These are phyloP conservation scores for Brenthis daphne DNA, from an alignment of 2,888 invertebrate species.

Conservation along the genomic window DNA sequence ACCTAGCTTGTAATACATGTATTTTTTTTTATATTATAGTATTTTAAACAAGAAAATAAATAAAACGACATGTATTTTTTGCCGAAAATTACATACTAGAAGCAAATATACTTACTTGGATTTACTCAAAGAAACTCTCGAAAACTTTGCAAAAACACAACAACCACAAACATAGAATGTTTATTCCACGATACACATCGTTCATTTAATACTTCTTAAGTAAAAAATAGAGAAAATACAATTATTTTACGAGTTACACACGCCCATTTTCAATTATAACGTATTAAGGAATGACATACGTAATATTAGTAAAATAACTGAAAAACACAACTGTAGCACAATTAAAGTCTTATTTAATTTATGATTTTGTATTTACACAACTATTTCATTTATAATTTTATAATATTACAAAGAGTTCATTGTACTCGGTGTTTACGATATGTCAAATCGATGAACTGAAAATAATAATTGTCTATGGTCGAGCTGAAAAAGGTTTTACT, in stretches of 20 bases:
- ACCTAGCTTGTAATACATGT: not conserved
- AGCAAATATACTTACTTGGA: constrained; percentile 13
- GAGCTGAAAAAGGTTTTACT: not conserved
- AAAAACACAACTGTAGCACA: constrained; percentile 39
- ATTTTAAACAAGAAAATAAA: not conserved
- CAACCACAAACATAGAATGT: not conserved
- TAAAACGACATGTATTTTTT: not conserved
- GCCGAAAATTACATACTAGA: constrained; percentile 1
- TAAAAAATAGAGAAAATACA: constrained; percentile 4
- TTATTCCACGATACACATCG: not conserved
- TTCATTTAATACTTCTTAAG: constrained; percentile 3
- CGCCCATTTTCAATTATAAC: constrained; percentile 52
- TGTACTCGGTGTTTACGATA: constrained; percentile 71
- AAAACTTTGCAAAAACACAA: not conserved
- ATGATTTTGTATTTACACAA: constrained; percentile 42
- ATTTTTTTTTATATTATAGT: not conserved
- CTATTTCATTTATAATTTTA: constrained; percentile 50
- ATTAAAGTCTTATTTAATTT: constrained; percentile 54
- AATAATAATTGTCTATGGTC: constrained; percentile 17
- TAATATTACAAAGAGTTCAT: constrained; percentile 59
- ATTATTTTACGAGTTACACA: constrained; percentile 43
- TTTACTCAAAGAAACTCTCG: not conserved
- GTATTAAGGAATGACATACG: constrained; percentile 36
- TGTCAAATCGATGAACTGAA: constrained; percentile 44
- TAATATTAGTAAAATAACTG: constrained; percentile 24